A percentile compares a stretch with the other conserved stretches of the same genome.
Conservation (phyloP, 2,797 vertebrate genomes). For the Gambusia yucatana region DNA sequence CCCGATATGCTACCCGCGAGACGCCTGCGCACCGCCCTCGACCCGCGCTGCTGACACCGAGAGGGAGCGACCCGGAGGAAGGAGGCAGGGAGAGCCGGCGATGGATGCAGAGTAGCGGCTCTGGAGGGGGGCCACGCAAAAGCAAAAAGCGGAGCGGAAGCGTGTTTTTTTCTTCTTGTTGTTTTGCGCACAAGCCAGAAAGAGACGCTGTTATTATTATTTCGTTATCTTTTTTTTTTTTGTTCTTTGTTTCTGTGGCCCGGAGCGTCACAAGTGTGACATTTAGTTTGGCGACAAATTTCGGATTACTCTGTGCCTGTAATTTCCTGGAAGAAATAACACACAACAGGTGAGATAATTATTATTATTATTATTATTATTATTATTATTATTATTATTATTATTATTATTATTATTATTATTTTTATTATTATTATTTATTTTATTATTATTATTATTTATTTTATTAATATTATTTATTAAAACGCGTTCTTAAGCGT, state of each 20-base stretch:
- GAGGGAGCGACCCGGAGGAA: background rate
- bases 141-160: conserved; percentile 31
- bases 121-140: conserved; percentile 22
- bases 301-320: conserved; percentile 66
- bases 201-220: conserved; percentile 37
- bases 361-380: conserved; percentile 21
- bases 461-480: conserved; percentile 4
- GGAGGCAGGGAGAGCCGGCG: conserved; percentile 21
- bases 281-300: conserved; percentile 44
- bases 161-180: conserved; percentile 10
- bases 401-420: background rate
- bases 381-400: background rate
- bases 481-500: background rate
- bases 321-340: conserved; percentile 26
- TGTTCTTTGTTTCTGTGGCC: conserved; percentile 17
- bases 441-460: background rate
- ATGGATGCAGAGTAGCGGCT: conserved; percentile 56
- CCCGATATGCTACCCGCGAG: conserved; percentile 69
- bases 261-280: conserved; percentile 45
- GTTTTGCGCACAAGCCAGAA: conserved; percentile 41
- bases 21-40: conserved; percentile 53
- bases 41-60: conserved; percentile 43
- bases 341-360: conserved; percentile 53
- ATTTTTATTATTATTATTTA: conserved; percentile 20
- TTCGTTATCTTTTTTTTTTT: background rate